Evolutionary conservation across 2,888 invertebrate species (phyloP).

Genomic region (Drosophila aldrichi): DNA sequence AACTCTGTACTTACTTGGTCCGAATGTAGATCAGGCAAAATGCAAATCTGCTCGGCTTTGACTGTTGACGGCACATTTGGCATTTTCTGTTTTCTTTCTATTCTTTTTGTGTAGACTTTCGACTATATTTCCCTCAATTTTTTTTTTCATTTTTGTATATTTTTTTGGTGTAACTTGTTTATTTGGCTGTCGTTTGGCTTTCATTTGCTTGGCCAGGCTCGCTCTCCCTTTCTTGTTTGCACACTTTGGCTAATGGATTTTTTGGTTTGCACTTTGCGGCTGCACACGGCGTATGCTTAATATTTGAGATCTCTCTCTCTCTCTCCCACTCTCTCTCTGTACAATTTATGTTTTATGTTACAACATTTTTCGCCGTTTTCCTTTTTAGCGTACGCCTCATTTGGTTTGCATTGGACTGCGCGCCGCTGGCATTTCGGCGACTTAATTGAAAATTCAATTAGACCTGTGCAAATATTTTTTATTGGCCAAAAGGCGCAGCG

Average conservation of each 20-base stretch:
- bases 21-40: conserved; percentile 68
- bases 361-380: background rate
- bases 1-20: conserved; percentile 7
- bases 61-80: conserved; percentile 73
- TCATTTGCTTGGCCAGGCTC: conserved; percentile 65
- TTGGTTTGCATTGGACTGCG: conserved; percentile 55
- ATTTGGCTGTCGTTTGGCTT: conserved; percentile 74
- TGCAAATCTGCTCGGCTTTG: conserved; percentile 72
- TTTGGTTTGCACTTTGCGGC: conserved; percentile 58
- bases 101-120: no score
- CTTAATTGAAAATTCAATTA: conserved; percentile 81
- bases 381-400: conserved; percentile 48
- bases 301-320: conserved; percentile 53
- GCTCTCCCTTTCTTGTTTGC: conserved; percentile 60
- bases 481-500: conserved; percentile 38
- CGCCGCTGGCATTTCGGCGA: conserved; percentile 55
- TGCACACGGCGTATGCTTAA: conserved; percentile 74
- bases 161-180: conserved; percentile 62
- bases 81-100: conserved; percentile 37
- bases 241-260: conserved; percentile 80
- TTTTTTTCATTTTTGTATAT: background rate
- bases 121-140: background rate
- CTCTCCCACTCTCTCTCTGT: background rate
- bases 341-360: conserved; percentile 58
- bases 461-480: conserved; percentile 80